Evolutionary conservation across 1,140 invertebrate genomes (phyloP), one percentile per base, ranked within the genome.

Genomic region (Tetramorium parvispinum): DNA sequence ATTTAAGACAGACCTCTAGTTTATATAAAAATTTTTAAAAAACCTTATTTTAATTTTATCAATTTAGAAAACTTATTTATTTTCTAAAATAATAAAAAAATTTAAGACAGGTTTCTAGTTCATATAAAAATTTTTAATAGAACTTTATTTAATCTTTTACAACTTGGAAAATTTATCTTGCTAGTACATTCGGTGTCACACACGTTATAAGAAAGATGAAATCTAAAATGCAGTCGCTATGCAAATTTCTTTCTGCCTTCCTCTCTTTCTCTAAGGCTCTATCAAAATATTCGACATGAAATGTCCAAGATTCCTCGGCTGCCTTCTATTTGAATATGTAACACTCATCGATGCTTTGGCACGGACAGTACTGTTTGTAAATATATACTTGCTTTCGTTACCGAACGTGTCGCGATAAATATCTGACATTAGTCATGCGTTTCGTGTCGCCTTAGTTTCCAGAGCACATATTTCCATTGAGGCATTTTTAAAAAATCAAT

Each of bases 341-440:
- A 81, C 37, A 66, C 43, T 68, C 32, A 13, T 24, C 61, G 77
- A 68, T 81, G 49, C 37, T 70, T 55, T 37, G 65, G 2, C 63
- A 68, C 61, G 46, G n/a, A 53, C 21, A 21, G 63, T 43, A 55
- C 78, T 81, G 65, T 81, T 81, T 81, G 63, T 81, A 81, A 81
- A 81, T 70, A 81, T 46, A 43, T 55, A 81, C 46, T 68, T 55
- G 32, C 37, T 81, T 70, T 70, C 78, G 24, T 81, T 43, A 49
- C 32, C 63, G 51, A 70, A 81, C 63, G 78, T 81, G 78, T 55
- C 49, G 18, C 46, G 63, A 81, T 55, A 70, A 55, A 81, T 81
- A 81, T 81, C 63, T 37, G 24, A 78, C 59, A 21, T 81, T 81
- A 53, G 46, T 55, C 63, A 68, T 40, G 24, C 61, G 49, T 43